Base-by-base conservation (phyloP, 2,797 vertebrate genomes). In the Scolopax rusticola region DNA sequence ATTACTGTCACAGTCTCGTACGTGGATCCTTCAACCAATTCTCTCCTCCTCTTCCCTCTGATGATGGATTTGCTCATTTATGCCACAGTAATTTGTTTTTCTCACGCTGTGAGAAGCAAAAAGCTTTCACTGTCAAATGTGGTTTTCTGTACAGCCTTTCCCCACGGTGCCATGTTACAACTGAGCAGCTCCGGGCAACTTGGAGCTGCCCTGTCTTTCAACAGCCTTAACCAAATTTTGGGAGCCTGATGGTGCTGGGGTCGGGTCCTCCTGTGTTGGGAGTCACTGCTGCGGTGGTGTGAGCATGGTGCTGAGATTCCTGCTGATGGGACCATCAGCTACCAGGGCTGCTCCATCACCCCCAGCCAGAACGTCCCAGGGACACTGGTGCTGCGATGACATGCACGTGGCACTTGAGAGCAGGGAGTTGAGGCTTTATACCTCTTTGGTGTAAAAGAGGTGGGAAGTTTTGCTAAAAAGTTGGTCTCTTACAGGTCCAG, bases 61-160 rank as follows among this genome's bases (percentile, higher is more conserved):
- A 8, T 95, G 95, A 92, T 93, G 93, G 93, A 95, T 93, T 89
- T 91, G 53, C 75, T 90, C 28, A 0, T 95, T 94, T 86, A 64
- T 79, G 48, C 87, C 68, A 12, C 8, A 48, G 75, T 77, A 75
- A 96, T 96, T 95, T 95, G 80, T 88, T 95, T 86, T 87, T 28
- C 88, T 86, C 68, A 2, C 18, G 61, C 88, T 82, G 86, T 0
- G 2, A 33, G 33, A 33, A 59, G 86, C 80, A 85, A 93, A 92
- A 89, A 5, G 40, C 71, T 93, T 67, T 75, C 74, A 3, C n/a
- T 93, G 91, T 74, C 82, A 87, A 11, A 43, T 9, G 15, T 57
- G 74, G 54, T 75, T 86, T 89, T 59, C 87, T 64, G 14, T 41
- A 2, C 30, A 75, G 88, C 73, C 65, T 21, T 40, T 90, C 87